Evolutionary conservation across 2,113 vertebrate species (phyloP).

Genomic region (Ia io): DNA sequence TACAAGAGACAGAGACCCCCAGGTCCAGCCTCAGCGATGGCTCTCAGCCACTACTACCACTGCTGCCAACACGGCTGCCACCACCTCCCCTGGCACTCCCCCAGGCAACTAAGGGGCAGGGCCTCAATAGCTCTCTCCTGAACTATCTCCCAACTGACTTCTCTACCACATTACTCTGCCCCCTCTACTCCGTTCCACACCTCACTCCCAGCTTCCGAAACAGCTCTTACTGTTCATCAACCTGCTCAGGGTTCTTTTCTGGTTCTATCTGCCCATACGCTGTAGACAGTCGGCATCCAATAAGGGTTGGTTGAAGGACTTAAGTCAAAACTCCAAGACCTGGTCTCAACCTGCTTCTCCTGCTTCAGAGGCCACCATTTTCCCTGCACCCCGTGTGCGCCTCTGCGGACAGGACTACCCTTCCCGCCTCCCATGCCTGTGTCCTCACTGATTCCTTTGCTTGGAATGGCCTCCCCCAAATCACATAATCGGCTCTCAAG

Average conservation of each 20-base stretch:
- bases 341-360: neutral
- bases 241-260: neutral
- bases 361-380: neutral
- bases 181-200: neutral
- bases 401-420: fast-evolving
- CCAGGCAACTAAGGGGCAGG: neutral
- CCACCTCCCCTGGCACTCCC: neutral
- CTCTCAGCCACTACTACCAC: neutral
- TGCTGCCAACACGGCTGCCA: too few species aligned
- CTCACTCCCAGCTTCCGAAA: neutral
- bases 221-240: neutral
- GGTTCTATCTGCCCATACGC: neutral
- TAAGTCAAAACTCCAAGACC: neutral
- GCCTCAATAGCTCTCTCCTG: neutral
- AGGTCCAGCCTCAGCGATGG: neutral
- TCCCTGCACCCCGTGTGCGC: neutral
- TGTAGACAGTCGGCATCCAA: neutral
- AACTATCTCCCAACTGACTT: neutral
- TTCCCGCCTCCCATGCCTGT: neutral
- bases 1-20: neutral
- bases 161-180: neutral
- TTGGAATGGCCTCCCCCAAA: neutral
- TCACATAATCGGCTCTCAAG: neutral
- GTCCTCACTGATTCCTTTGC: neutral
- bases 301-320: neutral